Percentiles rank a stretch among this genome's conserved stretches.
Conservation (phyloP, 1,140 invertebrate genomes). For the Drosophila pachea region DNA sequence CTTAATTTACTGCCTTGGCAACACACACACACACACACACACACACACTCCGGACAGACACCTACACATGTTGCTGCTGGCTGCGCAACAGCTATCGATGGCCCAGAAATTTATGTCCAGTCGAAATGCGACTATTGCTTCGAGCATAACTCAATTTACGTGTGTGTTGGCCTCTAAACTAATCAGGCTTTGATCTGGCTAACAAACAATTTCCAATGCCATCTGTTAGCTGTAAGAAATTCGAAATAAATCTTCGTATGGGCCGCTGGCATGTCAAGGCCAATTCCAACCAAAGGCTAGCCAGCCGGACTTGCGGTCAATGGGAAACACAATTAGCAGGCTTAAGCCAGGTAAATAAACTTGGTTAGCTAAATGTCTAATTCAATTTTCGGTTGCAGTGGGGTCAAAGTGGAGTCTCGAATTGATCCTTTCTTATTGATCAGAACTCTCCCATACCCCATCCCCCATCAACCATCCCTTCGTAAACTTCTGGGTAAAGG, state of each 20-base stretch:
- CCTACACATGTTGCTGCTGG: background rate
- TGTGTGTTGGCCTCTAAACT: constrained; percentile 34
- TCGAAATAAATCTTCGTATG: background rate
- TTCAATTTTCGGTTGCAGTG: no score
- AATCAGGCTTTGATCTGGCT: constrained; percentile 26
- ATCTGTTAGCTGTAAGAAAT: background rate
- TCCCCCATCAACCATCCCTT: no score
- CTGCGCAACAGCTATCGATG: constrained; percentile 14
- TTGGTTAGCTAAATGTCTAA: no score
- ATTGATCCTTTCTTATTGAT: no score
- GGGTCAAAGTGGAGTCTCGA: no score
- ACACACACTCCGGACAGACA: background rate
- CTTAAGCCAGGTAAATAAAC: no score
- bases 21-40: constrained; percentile 8
- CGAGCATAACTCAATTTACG: constrained; percentile 28
- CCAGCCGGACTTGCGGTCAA: no score
- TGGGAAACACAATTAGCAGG: no score
- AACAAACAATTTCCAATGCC: constrained; percentile 23
- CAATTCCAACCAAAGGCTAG: no score
- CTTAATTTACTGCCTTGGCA: constrained; percentile 47
- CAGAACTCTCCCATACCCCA: no score
- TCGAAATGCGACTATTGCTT: constrained; percentile 15
- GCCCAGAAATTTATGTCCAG: constrained; percentile 34
- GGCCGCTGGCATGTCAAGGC: no score
- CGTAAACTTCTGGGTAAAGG: no score